Base-by-base conservation (phyloP, 92 coral and sea anemone species). In the Phenganax marumi region DNA sequence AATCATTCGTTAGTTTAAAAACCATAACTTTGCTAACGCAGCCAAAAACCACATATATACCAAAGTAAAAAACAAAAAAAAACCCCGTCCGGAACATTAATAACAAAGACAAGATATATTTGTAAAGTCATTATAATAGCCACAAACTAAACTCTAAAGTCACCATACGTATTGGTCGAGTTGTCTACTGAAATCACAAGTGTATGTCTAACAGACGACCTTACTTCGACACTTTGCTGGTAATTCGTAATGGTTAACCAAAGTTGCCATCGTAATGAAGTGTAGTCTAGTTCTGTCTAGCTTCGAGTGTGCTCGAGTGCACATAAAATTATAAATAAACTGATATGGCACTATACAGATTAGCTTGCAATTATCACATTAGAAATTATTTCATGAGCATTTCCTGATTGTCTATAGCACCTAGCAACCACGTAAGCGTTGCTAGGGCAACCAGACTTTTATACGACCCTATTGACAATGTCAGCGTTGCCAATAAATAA, bases 191-290 rank as follows among this genome's bases (percentile, higher is more conserved):
- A n/a, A n/a, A n/a, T n/a, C n/a, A n/a, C n/a, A n/a, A n/a, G n/a
- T n/a, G n/a, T n/a, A n/a, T n/a, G n/a, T n/a, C n/a, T n/a, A 64
- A 16, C 13, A 26, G 10, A 50, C 17, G 46, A 3, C 84, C 97
- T 91, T 80, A 93, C 97, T 78, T 64, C 87, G 89, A 26, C 92
- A 86, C 78, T 89, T 97, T 50, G 97, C 74, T 97, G 86, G 88
- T 75, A 60, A 87, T 9, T 19, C 50, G 72, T 66, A 21, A n/a
- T 33, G 8, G 43, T 10, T 66, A 11, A 49, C 50, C 72, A 66
- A 33, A 66, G 72, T 25, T 66, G 43, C 13, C 72, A 66, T 66
- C 3, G 8, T 49, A 8, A 10, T 47, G 11, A 0, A 33, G 50
- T 12, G 24, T 33, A 66, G 49, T 25, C 43, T 47, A 66, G 17